Percentiles rank a stretch among this genome's conserved stretches.
Conservation (phyloP, 2,888 invertebrate genomes). For the Brenthis ino region DNA sequence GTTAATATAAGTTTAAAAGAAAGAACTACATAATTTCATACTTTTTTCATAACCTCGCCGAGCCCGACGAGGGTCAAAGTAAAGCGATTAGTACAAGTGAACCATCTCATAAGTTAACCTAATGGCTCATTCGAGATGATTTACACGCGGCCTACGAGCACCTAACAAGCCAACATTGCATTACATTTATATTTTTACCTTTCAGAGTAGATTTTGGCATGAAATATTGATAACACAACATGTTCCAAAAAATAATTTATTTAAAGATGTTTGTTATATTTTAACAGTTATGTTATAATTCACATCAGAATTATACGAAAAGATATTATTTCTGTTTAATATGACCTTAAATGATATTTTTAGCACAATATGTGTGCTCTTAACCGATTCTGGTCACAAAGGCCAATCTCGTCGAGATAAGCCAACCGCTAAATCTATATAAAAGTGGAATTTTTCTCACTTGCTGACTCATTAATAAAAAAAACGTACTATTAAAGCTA, state of each 20-base stretch:
- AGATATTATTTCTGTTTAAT: too few species aligned
- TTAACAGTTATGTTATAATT: too few species aligned
- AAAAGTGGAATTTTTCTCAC: too few species aligned
- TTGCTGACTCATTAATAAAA: too few species aligned
- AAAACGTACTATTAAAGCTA: too few species aligned
- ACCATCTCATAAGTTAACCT: constrained; percentile 37
- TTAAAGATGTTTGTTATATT: too few species aligned
- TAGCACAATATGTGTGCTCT: too few species aligned
- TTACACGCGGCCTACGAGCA: constrained; percentile 28
- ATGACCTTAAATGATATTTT: too few species aligned
- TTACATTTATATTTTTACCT: constrained; percentile 23
- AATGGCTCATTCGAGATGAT: constrained; percentile 40
- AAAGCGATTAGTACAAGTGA: constrained; percentile 27
- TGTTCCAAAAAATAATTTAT: background rate
- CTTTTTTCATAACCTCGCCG: constrained; percentile 17
- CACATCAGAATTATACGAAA: too few species aligned
- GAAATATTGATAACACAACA: background rate
- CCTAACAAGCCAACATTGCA: constrained; percentile 28
- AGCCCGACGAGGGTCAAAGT: constrained; percentile 20
- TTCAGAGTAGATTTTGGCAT: constrained; percentile 7
- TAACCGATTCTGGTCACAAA: too few species aligned
- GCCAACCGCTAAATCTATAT: too few species aligned
- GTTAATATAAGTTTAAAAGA: constrained; percentile 14
- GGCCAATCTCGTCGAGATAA: too few species aligned
- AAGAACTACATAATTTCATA: constrained; percentile 11